Evolutionary conservation across 2,797 vertebrate genomes (phyloP).

Genomic region (Trematomus bernacchii): DNA sequence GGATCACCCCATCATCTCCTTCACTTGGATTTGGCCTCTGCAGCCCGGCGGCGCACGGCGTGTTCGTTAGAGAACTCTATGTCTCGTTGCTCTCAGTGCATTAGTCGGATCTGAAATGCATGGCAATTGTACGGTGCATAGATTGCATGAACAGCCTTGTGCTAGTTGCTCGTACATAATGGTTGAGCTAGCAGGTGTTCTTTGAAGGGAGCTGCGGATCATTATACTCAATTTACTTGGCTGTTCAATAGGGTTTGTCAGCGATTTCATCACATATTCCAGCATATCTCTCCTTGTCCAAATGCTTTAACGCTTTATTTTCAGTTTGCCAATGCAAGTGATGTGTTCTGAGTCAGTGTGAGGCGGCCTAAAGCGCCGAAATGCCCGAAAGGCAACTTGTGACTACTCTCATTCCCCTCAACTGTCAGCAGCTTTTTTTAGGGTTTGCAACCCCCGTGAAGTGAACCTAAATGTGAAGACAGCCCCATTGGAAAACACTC

Average conservation of each 20-base stretch:
- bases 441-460: slow-evolving; percentile 31
- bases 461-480: slow-evolving; percentile 44
- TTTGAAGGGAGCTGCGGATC: slow-evolving; percentile 17
- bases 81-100: slow-evolving; percentile 45
- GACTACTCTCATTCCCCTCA: slow-evolving; percentile 45
- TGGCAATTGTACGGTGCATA: slow-evolving; percentile 20
- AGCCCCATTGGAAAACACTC: slow-evolving; percentile 41
- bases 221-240: neutral
- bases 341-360: slow-evolving; percentile 33
- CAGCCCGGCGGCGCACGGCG: slow-evolving; percentile 42
- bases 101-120: slow-evolving; percentile 46
- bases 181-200: neutral
- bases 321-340: slow-evolving; percentile 2
- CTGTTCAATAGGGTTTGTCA: neutral
- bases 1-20: slow-evolving; percentile 70
- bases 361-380: slow-evolving; percentile 24
- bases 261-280: slow-evolving; percentile 12
- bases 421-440: slow-evolving; percentile 48
- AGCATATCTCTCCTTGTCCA: neutral
- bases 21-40: slow-evolving; percentile 57
- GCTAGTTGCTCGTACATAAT: slow-evolving; percentile 18
- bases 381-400: slow-evolving; percentile 44
- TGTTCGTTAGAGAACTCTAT: slow-evolving; percentile 58
- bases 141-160: slow-evolving; percentile 4
- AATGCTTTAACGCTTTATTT: slow-evolving; percentile 15